Conservation (phyloP, 2,113 vertebrate species). For the Myrmecobius fasciatus region DNA sequence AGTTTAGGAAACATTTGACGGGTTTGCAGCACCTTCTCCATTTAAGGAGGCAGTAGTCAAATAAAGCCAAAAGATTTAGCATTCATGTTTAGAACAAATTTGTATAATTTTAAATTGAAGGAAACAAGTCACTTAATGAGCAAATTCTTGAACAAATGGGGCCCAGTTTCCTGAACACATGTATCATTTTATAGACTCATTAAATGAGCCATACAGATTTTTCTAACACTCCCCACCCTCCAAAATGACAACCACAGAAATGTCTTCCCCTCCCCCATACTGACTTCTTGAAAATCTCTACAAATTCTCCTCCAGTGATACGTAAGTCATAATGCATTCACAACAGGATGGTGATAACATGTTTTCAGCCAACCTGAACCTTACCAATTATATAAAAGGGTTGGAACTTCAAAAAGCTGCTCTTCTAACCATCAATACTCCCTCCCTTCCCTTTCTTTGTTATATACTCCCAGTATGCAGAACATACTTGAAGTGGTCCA, state of each 20-base stretch:
- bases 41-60: not conserved
- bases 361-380: not conserved
- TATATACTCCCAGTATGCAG: not conserved
- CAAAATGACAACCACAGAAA: not conserved
- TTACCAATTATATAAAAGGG: conserved; percentile 4
- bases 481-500: not conserved
- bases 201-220: not conserved
- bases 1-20: not conserved
- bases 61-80: not conserved
- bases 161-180: not conserved
- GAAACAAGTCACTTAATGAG: not conserved
- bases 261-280: not conserved
- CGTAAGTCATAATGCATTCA: not conserved
- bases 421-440: not conserved
- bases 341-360: not conserved
- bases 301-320: not conserved
- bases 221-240: not conserved
- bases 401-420: not conserved
- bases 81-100: conserved; percentile 1
- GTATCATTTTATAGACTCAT: not conserved
- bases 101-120: conserved; percentile 13
- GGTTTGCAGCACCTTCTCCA: not conserved
- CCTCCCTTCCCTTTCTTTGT: not conserved
- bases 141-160: not conserved
- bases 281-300: not conserved